A percentile compares a stretch with the other conserved stretches of the same genome.
phyloP scores from a whole-genome alignment of 30 jellyfish, hydroid and myxozoan genomes.

The Euphysa ruthae region DNA sequence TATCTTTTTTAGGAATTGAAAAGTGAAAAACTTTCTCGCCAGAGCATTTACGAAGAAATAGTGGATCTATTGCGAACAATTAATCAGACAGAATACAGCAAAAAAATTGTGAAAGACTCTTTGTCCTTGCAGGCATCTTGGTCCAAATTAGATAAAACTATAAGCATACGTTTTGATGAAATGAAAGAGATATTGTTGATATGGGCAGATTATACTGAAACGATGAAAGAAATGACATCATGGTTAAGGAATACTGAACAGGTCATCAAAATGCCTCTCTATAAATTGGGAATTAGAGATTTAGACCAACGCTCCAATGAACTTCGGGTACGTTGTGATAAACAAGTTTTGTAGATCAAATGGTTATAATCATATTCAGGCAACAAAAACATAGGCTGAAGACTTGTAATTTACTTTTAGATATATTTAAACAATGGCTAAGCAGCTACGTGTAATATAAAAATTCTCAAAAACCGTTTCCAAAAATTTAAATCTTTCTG shows the following conservation, averaged over 20 bases:
- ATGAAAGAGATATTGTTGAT: conserved; percentile 38
- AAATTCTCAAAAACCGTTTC: no score
- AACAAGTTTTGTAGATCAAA: no score
- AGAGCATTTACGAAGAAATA: not conserved
- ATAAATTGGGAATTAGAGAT: conserved; percentile 26
- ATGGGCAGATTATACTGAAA: conserved; percentile 90
- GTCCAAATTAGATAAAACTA: conserved; percentile 7
- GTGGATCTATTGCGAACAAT: not conserved
- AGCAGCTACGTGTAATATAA: no score
- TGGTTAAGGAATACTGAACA: conserved; percentile 78
- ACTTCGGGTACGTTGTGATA: no score
- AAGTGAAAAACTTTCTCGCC: not conserved
- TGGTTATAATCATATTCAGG: no score
- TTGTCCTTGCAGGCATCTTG: conserved; percentile 12
- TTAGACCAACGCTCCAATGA: conserved; percentile 38
- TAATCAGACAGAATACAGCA: not conserved
- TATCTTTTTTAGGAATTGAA: not conserved
- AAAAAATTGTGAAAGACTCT: not conserved
- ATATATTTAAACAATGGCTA: no score
- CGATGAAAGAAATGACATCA: conserved; percentile 55
- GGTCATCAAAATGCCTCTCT: conserved; percentile 43
- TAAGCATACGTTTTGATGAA: conserved; percentile 7
- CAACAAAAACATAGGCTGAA: no score
- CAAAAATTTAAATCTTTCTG: no score
- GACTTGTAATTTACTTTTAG: no score